phyloP scores from a whole-genome alignment of 1,140 invertebrate species.

The Drosophila takahashii region DNA sequence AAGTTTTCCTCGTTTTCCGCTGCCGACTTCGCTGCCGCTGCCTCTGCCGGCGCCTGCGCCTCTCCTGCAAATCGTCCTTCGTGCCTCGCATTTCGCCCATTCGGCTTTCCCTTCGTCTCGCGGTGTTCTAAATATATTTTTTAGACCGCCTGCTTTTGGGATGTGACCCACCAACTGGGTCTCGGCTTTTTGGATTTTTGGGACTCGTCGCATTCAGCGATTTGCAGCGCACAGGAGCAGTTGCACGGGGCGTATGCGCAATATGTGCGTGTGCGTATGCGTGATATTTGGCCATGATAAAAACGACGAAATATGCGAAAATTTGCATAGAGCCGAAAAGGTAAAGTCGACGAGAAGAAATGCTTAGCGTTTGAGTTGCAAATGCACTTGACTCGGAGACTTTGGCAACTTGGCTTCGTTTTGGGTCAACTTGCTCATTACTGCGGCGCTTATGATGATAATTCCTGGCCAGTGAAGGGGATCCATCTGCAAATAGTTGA shows the following conservation, averaged over 20 bases:
- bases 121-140: constrained; percentile 1
- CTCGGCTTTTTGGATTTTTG: not conserved
- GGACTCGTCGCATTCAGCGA: constrained; percentile 47
- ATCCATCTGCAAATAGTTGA: constrained; percentile 26
- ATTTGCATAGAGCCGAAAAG: constrained; percentile 31
- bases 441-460: constrained; percentile 68
- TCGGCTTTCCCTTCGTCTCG: constrained; percentile 6
- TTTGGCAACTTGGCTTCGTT: constrained; percentile 14
- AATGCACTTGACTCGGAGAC: constrained; percentile 35
- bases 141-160: constrained; percentile 42
- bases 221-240: constrained; percentile 27
- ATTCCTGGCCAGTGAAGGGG: constrained; percentile 48
- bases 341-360: not conserved
- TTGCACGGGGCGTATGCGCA: constrained; percentile 50
- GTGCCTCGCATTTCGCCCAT: not conserved
- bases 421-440: constrained; percentile 57
- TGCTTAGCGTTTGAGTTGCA: not conserved
- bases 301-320: constrained; percentile 63
- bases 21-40: constrained; percentile 44
- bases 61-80: not conserved
- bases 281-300: constrained; percentile 1
- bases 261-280: constrained; percentile 2
- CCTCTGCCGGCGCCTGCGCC: constrained; percentile 51
- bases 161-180: constrained; percentile 14
- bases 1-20: constrained; percentile 12